phyloP scores from a whole-genome alignment of 1,140 invertebrate species.

The Anastrepha obliqua region DNA sequence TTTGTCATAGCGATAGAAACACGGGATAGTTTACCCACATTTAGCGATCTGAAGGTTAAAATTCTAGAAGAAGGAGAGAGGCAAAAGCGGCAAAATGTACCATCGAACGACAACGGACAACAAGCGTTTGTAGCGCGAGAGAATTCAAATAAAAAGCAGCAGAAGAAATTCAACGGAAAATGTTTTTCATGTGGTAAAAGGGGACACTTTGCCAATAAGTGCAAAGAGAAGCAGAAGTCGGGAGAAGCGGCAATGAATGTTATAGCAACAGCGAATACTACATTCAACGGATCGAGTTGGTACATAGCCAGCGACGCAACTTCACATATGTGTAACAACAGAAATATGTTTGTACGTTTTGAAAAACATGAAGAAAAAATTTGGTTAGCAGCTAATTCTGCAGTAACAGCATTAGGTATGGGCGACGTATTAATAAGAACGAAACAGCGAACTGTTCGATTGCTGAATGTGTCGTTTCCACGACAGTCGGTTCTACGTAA shows the following conservation, averaged over 20 bases:
- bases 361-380: neutral
- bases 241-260: neutral
- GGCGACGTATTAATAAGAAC: neutral
- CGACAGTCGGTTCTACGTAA: too few relatives aligned
- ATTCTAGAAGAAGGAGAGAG: constrained; percentile 39
- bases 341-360: constrained; percentile 26
- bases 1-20: constrained; percentile 55
- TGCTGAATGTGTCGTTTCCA: too few relatives aligned
- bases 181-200: constrained; percentile 15
- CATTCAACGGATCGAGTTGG: neutral
- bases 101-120: neutral
- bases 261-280: neutral
- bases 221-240: neutral
- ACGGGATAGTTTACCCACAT: constrained; percentile 10
- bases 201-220: neutral
- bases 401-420: constrained; percentile 6
- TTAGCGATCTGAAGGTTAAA: constrained; percentile 16
- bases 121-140: too few relatives aligned
- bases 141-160: neutral
- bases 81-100: neutral
- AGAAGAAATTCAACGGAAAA: constrained; percentile 13
- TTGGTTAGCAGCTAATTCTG: neutral
- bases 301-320: constrained; percentile 47
- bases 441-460: too few relatives aligned
- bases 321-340: neutral